Conservation (phyloP, 1,140 invertebrate genomes). For the Nixonia krombeini region DNA sequence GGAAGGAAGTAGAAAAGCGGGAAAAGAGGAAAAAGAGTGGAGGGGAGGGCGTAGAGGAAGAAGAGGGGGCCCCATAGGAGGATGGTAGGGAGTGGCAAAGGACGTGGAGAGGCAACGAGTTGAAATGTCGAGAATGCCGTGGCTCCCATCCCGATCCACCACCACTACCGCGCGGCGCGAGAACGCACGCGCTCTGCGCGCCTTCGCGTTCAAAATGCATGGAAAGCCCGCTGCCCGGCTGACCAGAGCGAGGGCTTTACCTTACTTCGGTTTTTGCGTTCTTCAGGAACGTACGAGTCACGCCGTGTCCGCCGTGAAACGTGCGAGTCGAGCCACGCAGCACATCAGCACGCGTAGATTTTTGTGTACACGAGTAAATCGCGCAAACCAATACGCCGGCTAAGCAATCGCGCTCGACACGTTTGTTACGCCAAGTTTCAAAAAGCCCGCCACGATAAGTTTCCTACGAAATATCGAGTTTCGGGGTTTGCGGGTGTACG, state of each 20-base stretch:
- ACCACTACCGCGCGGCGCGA: conserved; percentile 24
- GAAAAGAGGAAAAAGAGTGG: conserved; percentile 7
- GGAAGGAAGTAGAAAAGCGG: not conserved
- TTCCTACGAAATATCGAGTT: not conserved
- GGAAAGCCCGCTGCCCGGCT: conserved; percentile 64
- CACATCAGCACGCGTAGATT: not conserved
- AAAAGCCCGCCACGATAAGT: not conserved
- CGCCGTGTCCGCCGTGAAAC: conserved; percentile 74
- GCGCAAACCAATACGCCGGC: not conserved
- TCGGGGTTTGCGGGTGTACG: too few relatives aligned
- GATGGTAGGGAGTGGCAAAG: conserved; percentile 15
- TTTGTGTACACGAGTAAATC: not conserved
- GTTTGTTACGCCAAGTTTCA: not conserved
- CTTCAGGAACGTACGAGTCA: conserved; percentile 66
- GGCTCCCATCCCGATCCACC: conserved; percentile 46
- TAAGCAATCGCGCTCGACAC: not conserved
- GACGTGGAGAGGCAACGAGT: conserved; percentile 29
- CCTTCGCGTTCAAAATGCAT: conserved; percentile 55
- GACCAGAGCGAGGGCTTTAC: conserved; percentile 59
- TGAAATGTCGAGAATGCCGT: conserved; percentile 57
- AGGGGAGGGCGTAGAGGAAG: conserved; percentile 8
- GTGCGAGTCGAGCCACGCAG: conserved; percentile 10
- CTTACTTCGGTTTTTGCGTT: conserved; percentile 68
- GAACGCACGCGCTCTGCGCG: conserved; percentile 57
- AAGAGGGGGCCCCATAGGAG: conserved; percentile 7